Percentiles rank a stretch among this genome's conserved stretches.
phyloP scores from a whole-genome alignment of 2,113 vertebrate genomes.

The Pomatorhinus ruficollis region DNA sequence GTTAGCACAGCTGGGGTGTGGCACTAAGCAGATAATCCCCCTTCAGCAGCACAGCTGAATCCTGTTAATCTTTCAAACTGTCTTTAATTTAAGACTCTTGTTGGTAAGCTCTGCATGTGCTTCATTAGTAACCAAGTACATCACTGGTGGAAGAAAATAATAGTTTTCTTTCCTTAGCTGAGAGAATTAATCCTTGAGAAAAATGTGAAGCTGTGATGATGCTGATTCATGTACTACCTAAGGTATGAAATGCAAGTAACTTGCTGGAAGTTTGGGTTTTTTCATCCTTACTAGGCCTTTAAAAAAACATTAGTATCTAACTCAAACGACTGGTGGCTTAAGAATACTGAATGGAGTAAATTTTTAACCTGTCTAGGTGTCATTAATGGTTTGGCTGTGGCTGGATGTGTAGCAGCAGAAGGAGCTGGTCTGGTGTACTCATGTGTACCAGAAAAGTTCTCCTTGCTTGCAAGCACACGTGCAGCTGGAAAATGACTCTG shows the following conservation, averaged over 20 bases:
- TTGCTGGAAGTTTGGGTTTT: background rate
- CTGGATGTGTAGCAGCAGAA: background rate
- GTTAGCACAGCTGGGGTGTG: slow-evolving; percentile 24
- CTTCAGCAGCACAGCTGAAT: slow-evolving; percentile 44
- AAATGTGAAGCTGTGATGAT: background rate
- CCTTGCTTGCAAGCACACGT: background rate
- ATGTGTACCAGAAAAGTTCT: background rate
- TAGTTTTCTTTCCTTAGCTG: background rate
- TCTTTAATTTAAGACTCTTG: slow-evolving; percentile 31
- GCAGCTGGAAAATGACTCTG: background rate
- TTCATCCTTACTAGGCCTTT: background rate
- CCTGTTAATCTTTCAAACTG: slow-evolving; percentile 50
- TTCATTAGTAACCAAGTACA: slow-evolving; percentile 24
- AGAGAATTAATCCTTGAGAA: background rate
- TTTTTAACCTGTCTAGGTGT: background rate
- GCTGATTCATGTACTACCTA: background rate
- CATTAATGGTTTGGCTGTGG: background rate
- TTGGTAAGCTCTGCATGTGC: background rate
- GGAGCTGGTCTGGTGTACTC: background rate
- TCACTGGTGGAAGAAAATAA: background rate
- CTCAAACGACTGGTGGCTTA: background rate
- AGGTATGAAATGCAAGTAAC: slow-evolving; percentile 13
- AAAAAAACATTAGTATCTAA: background rate
- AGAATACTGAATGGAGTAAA: background rate
- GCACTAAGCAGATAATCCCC: slow-evolving; percentile 43